phyloP scores from a whole-genome alignment of 2,888 invertebrate species.

The Orgyia antiqua region DNA sequence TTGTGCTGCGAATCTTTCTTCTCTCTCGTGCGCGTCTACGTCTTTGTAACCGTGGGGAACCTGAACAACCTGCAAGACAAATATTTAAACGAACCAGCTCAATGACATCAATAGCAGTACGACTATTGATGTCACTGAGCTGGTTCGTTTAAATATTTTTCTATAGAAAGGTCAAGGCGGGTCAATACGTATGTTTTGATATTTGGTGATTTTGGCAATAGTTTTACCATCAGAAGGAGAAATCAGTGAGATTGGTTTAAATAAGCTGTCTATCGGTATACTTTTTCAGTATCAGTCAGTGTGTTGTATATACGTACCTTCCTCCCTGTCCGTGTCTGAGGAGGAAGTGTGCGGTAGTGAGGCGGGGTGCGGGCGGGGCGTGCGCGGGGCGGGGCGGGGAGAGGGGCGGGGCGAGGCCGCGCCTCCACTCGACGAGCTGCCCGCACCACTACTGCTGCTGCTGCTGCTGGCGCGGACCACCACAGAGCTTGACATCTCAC shows the following conservation, averaged over 20 bases:
- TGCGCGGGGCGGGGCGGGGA: slow-evolving; percentile 25
- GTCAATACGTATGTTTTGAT: no score
- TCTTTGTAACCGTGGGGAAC: slow-evolving; percentile 89
- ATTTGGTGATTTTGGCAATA: no score
- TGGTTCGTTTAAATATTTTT: no score
- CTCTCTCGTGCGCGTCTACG: slow-evolving; percentile 80
- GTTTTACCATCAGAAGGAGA: no score
- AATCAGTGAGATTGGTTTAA: no score
- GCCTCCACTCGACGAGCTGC: slow-evolving; percentile 41
- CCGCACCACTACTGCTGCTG: slow-evolving; percentile 53
- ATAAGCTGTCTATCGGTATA: no score
- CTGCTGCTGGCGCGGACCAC: slow-evolving; percentile 40
- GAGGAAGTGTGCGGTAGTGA: slow-evolving; percentile 62
- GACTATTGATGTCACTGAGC: no score
- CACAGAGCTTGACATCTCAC: slow-evolving; percentile 20
- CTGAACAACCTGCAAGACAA: slow-evolving; percentile 76
- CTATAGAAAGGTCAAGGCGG: no score
- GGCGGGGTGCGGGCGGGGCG: slow-evolving; percentile 24
- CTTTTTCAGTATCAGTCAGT: no score
- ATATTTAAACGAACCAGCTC: no score
- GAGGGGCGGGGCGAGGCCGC: slow-evolving; percentile 36
- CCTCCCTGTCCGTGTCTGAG: slow-evolving; percentile 79
- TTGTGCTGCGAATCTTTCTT: slow-evolving; percentile 54
- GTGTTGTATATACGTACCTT: slow-evolving; percentile 46
- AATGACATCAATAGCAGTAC: no score